Conservation (phyloP, 2,888 invertebrate genomes). For the Melinopterus prodromus region DNA sequence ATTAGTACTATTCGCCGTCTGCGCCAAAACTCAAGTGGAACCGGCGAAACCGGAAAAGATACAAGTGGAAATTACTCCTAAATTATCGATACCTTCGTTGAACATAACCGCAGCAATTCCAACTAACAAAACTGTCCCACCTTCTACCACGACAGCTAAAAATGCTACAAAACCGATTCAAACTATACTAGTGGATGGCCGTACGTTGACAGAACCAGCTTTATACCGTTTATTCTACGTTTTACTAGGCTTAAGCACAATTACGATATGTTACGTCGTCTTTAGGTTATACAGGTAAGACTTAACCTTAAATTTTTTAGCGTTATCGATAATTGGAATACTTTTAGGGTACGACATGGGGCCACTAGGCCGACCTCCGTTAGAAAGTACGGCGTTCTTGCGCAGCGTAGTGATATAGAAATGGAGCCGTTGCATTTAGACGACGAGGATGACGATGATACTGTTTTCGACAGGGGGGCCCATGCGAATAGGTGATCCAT, state of each 20-base stretch:
- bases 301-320: conserved; percentile 4
- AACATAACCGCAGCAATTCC: not conserved
- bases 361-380: conserved; percentile 46
- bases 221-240: conserved; percentile 48
- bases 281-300: conserved; percentile 47
- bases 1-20: not conserved
- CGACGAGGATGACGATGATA: conserved; percentile 60
- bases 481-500: conserved; percentile 35
- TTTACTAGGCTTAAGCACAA: conserved; percentile 45
- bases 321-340: not conserved
- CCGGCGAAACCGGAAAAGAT: not conserved
- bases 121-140: not conserved
- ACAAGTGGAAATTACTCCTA: not conserved
- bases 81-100: not conserved
- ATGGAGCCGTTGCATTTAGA: conserved; percentile 59
- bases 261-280: conserved; percentile 45
- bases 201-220: conserved; percentile 25
- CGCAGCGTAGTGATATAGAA: conserved; percentile 57
- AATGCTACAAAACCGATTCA: not conserved
- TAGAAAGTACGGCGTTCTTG: conserved; percentile 57
- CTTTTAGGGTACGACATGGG: conserved; percentile 44
- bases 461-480: conserved; percentile 55
- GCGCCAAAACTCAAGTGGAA: not conserved
- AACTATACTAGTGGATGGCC: not conserved
- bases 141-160: not conserved